Evolutionary conservation across 2,888 invertebrate genomes (phyloP), one percentile per base, ranked within the genome.

Genomic region (Baronia brevicornis): DNA sequence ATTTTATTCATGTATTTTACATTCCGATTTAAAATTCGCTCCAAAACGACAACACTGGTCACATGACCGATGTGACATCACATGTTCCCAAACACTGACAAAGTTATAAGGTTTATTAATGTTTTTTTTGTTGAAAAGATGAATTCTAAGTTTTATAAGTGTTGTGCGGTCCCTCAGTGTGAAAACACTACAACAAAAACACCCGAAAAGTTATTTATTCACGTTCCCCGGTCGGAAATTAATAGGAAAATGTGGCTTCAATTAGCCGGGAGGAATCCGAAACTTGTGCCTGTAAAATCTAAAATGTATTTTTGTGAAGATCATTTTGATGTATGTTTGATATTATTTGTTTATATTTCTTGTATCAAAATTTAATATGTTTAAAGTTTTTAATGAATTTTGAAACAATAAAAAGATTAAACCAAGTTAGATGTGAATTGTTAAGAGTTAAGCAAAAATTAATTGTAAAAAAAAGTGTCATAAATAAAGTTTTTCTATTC

Each of bases 291-390:
- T 18, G 9, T 17, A 17, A 27, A 27, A 18, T 10, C 27, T 17
- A 10, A 17, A 27, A 17, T 41, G 25, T 38, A 29, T 26, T 40
- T 39, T 28, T 39, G 39, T 38, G 39, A 43, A 40, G 43, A 40
- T 23, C 39, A 43, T 24, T 43, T 40, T 19, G 39, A 43, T 27
- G 43, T 40, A 36, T 40, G 38, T 39, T 23, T 30, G 21, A 10
- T 2, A 14, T 15, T 34, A 8, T 13, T 18, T n/a, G n/a, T n/a
- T n/a, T n/a, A n/a, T n/a, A n/a, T n/a, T n/a, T n/a, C n/a, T n/a
- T n/a, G n/a, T n/a, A n/a, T 19, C 51, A 49, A 44, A 51, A 56
- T 4, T 29, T 40, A 13, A 5, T 21, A 24, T n/a, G 7, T 20
- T n/a, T n/a, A 2, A 2, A n/a, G 7, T 7, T 5, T 8, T 8